Base-by-base conservation (phyloP, 2,113 vertebrate genomes). In the Suncus etruscus region DNA sequence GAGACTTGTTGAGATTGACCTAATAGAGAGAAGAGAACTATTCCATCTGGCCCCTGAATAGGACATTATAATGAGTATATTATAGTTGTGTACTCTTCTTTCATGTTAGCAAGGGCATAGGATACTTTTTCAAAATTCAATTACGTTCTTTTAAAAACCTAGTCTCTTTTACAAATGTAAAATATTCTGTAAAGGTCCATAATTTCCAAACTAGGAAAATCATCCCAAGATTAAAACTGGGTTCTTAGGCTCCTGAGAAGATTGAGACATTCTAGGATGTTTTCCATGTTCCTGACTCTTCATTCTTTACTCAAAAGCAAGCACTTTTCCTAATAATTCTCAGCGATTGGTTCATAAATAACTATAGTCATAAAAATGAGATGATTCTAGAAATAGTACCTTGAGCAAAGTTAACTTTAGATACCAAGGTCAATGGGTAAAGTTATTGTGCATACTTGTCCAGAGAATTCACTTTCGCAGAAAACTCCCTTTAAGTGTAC, bases 11-110 rank as follows among this genome's bases (percentile, higher is more conserved):
- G 91, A 96, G 83, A 85, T 70, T 93, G 91, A 93, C 85, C 79
- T 93, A 51, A 8, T 27, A 0, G 0, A 93, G 0, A 69, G 50
- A 86, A 92, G 76, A 95, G 95, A 96, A 94, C 89, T 96, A 95
- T 95, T 95, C 86, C 94, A 74, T 96, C 93, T 94, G 89, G 89
- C 68, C 93, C 83, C 89, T 66, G 84, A 96, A 10, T 0, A 84
- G 95, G 93, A 91, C 90, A 96, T 95, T 96, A 96, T 95, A 92
- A 94, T 90, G 75, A 89, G 75, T 94, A 29, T 84, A 85, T 96
- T 96, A 79, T 95, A 79, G 68, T 92, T 84, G 91, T 63, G 89
- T 86, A 91, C 39, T 82, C 85, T 95, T 87, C 94, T 90, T 96
- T 95, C 95, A 69, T 65, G 93, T 95, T 96, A 94, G 86, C 91